Base-by-base conservation (phyloP, 2,888 invertebrate species). In the Ecliptopera silaceata region DNA sequence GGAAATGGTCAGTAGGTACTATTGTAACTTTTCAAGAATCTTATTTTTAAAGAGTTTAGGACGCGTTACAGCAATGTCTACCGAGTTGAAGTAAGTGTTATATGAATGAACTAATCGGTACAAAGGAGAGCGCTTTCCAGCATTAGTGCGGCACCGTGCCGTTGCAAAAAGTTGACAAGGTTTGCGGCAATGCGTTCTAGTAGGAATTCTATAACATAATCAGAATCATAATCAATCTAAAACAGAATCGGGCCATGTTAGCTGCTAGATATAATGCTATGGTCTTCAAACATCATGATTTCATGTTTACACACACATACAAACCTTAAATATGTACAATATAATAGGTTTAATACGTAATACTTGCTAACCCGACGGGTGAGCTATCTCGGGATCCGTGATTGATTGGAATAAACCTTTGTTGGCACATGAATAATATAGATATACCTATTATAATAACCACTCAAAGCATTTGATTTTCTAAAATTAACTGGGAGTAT, bases 351-450 rank as follows among this genome's bases (percentile, higher is more conserved):
- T 48, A 22, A 38, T 49, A 44, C 17, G 26, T 45, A 22, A 22
- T 54, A 17, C 47, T 53, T 18, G 26, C 2, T 20, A 50, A 56
- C 41, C 56, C 56, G 41, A 13, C 39, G 17, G 32, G 31, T 18
- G 12, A 49, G 13, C 29, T 22, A 32, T 56, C 49, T 42, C 15
- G 22, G 41, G 56, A 36, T 17, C 22, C 49, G 31, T 56, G 45
- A 50, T 56, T 56, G 50, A 56, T 56, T 56, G 56, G 29, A 42
- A 46, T 39, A 45, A 29, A n/a, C 26, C 52, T 45, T 39, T 45
- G 52, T 52, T 34, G 42, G 36, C 36, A 18, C 36, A 51, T 42
- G 13, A 20, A 22, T n/a, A n/a, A n/a, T n/a, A n/a, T n/a, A n/a
- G n/a, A n/a, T n/a, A n/a, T n/a, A n/a, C n/a, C n/a, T 22, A 32